Base-by-base conservation (phyloP, 1,140 invertebrate species). In the Brachionus koreanus region DNA sequence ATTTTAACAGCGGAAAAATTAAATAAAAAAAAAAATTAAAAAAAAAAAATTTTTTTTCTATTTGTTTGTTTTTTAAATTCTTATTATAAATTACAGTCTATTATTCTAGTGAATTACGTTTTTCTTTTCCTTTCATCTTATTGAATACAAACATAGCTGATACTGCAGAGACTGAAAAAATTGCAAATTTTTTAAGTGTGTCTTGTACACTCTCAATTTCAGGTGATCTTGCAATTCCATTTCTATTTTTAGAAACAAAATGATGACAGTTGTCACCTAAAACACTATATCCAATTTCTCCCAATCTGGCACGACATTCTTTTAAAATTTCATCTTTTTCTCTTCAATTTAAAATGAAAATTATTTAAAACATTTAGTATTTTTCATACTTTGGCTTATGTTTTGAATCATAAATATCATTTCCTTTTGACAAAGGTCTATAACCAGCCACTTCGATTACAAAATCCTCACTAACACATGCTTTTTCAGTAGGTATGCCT, bases 401-500 rank as follows among this genome's bases (percentile, higher is more conserved):
- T 42, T 16, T 16, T 23, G 13, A 2, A 19, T 79, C 76, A 29
- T 79, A 79, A 19, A 39, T 12, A 7, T 61, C 6, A 35, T 79
- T 79, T 25, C n/a, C 33, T 57, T 65, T 61, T 3, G 25, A 25
- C 29, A 79, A 46, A 9, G 12, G 7, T 25, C 49, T 37, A 12
- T 61, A 37, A n/a, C 33, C 76, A 16, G 49, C 76, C 10, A 61
- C 61, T 61, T 79, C 49, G 42, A 79, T 79, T 79, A 79, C 10
- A 79, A 79, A 79, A 25, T 57, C 76, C 43, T 79, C 76, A 37
- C 19, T 33, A 12, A 79, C 76, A 57, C 37, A 23, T 12, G 46
- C 76, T 61, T 79, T 79, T n/a, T 79, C 76, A 52, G 16, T 52
- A 42, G 76, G 76, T n/a, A 35, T 39, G 33, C 76, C 76, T 39